Evolutionary conservation across 2,888 invertebrate species (phyloP).

Genomic region (Craniophora ligustri): DNA sequence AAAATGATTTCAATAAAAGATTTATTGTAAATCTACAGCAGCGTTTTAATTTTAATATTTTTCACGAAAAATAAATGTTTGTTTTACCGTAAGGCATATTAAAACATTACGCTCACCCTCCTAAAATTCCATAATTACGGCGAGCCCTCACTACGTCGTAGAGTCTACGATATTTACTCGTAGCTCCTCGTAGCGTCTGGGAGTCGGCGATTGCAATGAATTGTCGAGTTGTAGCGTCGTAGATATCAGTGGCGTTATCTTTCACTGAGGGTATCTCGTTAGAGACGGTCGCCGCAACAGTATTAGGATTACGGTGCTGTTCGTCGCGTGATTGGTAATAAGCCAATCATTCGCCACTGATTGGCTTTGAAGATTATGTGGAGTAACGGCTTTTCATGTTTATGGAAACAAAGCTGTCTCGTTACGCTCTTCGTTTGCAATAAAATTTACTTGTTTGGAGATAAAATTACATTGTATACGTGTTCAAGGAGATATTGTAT

Average conservation of each 20-base stretch:
- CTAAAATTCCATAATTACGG: background rate
- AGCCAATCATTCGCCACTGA: conserved; percentile 48
- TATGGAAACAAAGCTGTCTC: conserved; percentile 31
- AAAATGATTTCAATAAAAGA: too few species aligned
- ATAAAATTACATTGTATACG: too few species aligned
- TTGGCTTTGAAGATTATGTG: conserved; percentile 49
- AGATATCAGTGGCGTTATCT: conserved; percentile 43
- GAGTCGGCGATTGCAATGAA: conserved; percentile 19
- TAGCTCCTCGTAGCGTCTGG: conserved; percentile 24
- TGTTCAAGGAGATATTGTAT: too few species aligned
- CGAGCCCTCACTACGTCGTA: conserved; percentile 12
- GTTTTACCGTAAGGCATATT: background rate
- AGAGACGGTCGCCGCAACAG: conserved; percentile 42
- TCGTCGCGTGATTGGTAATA: conserved; percentile 47
- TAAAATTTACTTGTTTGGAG: background rate
- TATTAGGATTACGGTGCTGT: conserved; percentile 50
- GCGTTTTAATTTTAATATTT: too few species aligned
- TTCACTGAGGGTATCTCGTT: conserved; percentile 41
- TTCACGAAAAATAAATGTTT: too few species aligned
- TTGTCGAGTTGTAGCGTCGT: conserved; percentile 19
- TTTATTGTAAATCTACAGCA: too few species aligned
- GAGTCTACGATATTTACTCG: conserved; percentile 22
- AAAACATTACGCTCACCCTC: background rate
- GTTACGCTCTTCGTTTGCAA: conserved; percentile 5
- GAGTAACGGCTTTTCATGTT: conserved; percentile 38